Conservation (phyloP, 2,113 vertebrate genomes). For the Columba livia region DNA sequence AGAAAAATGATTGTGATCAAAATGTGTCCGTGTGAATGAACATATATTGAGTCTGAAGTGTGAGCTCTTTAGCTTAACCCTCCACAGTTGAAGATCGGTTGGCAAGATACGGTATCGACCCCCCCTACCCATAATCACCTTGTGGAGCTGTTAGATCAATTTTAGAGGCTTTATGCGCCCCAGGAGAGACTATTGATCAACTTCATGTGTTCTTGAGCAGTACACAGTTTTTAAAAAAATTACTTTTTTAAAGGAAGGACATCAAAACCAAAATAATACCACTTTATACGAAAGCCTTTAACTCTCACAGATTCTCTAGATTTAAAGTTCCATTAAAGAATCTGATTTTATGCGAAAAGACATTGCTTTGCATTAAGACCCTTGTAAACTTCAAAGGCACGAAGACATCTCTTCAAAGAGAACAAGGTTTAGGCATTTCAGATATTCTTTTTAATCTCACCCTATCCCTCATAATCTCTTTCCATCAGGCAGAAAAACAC, state of each 20-base stretch:
- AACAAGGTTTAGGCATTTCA: background rate
- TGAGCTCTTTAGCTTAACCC: conserved; percentile 30
- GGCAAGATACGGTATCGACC: background rate
- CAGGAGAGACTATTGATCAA: conserved; percentile 17
- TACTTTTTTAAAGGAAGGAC: background rate
- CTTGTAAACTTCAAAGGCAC: conserved; percentile 33
- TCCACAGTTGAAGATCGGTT: background rate
- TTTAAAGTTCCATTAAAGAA: background rate
- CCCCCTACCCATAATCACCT: conserved; percentile 31
- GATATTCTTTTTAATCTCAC: conserved; percentile 43
- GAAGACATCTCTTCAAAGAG: conserved; percentile 11
- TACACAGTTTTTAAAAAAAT: background rate
- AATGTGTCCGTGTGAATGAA: background rate
- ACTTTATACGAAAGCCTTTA: background rate
- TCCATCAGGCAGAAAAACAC: background rate
- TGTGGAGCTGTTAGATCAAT: conserved; percentile 34
- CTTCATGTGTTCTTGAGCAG: background rate
- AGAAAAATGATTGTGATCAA: background rate
- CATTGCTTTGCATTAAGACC: background rate
- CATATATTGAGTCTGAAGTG: background rate
- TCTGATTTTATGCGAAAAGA: background rate
- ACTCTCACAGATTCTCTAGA: background rate
- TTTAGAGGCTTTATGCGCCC: background rate
- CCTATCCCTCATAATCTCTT: background rate
- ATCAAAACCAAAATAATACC: background rate